These are phyloP conservation scores for Bombycilla garrulus DNA, from an alignment of 2,113 vertebrate genomes.

Conservation along the genomic window DNA sequence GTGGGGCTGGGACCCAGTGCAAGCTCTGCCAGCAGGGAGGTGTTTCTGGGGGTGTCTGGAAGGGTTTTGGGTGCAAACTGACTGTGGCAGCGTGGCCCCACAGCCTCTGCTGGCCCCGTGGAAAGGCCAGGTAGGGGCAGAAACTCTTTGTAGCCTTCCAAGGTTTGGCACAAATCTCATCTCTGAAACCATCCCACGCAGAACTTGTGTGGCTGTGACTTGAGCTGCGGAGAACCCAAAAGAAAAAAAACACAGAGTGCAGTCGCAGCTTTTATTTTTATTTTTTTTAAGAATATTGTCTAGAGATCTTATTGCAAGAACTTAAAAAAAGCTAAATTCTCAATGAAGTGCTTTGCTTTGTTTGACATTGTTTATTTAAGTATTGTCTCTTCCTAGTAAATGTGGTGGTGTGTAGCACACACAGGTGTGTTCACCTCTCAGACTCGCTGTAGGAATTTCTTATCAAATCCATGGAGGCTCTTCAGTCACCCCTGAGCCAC, in stretches of 20 bases:
- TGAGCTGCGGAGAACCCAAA: background rate
- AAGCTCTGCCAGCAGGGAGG: background rate
- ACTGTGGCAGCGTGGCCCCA: rapidly evolving
- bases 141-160: background rate
- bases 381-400: background rate
- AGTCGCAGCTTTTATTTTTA: background rate
- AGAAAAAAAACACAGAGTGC: background rate
- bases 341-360: background rate
- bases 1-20: background rate
- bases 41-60: background rate
- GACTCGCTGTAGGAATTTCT: background rate
- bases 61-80: background rate
- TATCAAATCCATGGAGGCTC: background rate
- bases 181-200: background rate
- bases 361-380: background rate
- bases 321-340: background rate
- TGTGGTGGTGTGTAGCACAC: background rate
- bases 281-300: background rate
- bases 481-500: background rate
- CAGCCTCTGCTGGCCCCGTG: background rate
- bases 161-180: background rate
- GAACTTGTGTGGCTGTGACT: rapidly evolving
- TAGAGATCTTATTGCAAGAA: background rate
- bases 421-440: background rate
- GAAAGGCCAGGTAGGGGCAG: background rate